phyloP scores from a whole-genome alignment of 2,797 vertebrate genomes.

The Notolepis coatsorum region DNA sequence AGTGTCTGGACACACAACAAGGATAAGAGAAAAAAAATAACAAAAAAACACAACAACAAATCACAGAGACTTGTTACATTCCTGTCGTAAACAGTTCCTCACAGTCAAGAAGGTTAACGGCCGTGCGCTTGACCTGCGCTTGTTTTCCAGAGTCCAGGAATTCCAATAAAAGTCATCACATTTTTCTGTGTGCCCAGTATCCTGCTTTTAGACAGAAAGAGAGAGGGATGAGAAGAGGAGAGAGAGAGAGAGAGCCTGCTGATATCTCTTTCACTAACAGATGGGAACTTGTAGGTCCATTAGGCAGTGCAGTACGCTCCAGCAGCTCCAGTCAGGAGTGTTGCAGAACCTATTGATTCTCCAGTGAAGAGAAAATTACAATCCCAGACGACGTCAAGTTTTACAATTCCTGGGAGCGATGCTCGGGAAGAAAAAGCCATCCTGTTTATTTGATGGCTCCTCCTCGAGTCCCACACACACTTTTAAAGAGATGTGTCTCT shows the following conservation, averaged over 20 bases:
- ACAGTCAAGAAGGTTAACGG: slow-evolving; percentile 40
- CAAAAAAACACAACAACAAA: slow-evolving; percentile 11
- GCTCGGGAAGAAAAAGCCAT: slow-evolving; percentile 27
- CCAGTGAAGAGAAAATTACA: slow-evolving; percentile 71
- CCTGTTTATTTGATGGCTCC: slow-evolving; percentile 39
- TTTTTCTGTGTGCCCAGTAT: slow-evolving; percentile 52
- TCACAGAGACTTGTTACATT: slow-evolving; percentile 4
- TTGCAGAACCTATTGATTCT: slow-evolving; percentile 76
- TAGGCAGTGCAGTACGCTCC: slow-evolving; percentile 69
- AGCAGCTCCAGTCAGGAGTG: slow-evolving; percentile 71
- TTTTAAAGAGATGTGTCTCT: slow-evolving; percentile 23
- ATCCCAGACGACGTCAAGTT: slow-evolving; percentile 72
- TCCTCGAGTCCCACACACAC: background rate
- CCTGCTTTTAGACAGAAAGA: slow-evolving; percentile 46
- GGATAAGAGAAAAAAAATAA: background rate
- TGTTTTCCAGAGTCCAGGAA: slow-evolving; percentile 64
- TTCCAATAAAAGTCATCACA: slow-evolving; percentile 68
- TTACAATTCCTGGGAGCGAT: slow-evolving; percentile 64
- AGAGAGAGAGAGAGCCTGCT: slow-evolving; percentile 51
- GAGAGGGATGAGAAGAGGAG: too few relatives aligned
- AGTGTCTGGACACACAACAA: background rate
- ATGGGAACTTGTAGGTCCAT: slow-evolving; percentile 80
- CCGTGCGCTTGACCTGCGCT: slow-evolving; percentile 37
- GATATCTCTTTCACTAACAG: slow-evolving; percentile 78
- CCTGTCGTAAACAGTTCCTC: slow-evolving; percentile 39